Evolutionary conservation across 2,888 invertebrate genomes (phyloP).

Genomic region (Melangyna quadrimaculata): DNA sequence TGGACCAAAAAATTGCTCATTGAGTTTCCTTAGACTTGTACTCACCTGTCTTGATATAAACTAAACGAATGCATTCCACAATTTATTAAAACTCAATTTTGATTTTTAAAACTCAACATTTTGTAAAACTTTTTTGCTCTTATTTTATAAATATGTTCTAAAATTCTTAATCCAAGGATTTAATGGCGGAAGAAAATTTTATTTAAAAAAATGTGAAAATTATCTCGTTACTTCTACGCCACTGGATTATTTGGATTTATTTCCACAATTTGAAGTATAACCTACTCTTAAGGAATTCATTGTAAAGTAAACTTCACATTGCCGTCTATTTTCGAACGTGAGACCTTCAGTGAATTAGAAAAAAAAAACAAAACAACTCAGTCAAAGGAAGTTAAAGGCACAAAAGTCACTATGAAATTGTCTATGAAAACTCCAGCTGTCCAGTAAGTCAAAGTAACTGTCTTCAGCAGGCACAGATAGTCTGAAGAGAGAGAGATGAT

Average conservation of each 20-base stretch:
- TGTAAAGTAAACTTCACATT: conserved; percentile 25
- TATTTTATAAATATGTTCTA: no score
- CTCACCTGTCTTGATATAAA: no score
- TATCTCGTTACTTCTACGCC: no score
- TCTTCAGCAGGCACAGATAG: neutral
- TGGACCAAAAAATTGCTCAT: no score
- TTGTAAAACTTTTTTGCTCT: no score
- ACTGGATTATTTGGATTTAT: neutral
- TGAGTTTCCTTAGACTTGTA: no score
- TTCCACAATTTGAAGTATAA: neutral
- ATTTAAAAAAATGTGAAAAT: no score
- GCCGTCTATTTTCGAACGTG: conserved; percentile 6
- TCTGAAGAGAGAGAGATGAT: conserved; percentile 1
- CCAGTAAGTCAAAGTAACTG: conserved; percentile 53
- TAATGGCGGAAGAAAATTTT: no score
- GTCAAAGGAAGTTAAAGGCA: neutral
- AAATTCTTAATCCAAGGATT: no score
- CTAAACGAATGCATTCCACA: no score
- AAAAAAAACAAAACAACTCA: neutral
- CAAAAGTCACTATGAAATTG: conserved; percentile 28
- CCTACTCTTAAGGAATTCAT: neutral
- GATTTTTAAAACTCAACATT: no score
- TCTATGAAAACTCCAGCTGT: conserved; percentile 41
- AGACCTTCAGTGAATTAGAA: conserved; percentile 27
- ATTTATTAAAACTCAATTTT: no score